Conservation (phyloP, 2,113 vertebrate genomes). For the Myotis davidii region DNA sequence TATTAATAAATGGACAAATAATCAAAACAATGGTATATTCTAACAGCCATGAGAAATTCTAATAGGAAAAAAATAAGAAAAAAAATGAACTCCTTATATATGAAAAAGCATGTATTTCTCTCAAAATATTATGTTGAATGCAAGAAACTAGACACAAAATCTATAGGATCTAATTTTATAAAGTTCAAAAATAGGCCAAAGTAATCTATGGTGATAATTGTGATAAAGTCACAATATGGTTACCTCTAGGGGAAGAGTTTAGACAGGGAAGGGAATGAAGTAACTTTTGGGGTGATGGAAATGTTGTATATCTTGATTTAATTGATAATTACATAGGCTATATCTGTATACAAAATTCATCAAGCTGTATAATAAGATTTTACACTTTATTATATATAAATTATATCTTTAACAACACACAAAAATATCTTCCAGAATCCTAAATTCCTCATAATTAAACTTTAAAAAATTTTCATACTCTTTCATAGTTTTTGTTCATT, state of each 20-base stretch:
- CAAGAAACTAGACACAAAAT: background rate
- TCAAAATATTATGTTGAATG: background rate
- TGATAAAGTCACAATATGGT: background rate
- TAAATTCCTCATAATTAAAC: background rate
- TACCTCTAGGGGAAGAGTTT: background rate
- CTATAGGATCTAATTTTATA: background rate
- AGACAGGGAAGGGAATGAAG: background rate
- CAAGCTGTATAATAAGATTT: background rate
- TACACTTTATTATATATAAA: background rate
- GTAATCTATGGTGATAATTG: background rate
- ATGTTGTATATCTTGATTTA: background rate
- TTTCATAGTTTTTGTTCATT: background rate
- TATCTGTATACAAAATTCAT: background rate
- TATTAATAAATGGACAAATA: background rate
- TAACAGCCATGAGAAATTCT: background rate
- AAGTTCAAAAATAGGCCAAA: background rate
- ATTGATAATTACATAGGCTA: background rate
- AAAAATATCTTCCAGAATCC: background rate
- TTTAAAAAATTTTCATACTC: background rate
- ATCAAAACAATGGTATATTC: background rate
- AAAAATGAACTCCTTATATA: background rate
- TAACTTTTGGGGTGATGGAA: background rate
- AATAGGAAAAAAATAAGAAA: too few species aligned
- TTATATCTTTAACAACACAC: background rate
- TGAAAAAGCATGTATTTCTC: background rate